Base-by-base conservation (phyloP, 2,113 vertebrate genomes). In the western clawed frog (Xenopus tropicalis) region DNA sequence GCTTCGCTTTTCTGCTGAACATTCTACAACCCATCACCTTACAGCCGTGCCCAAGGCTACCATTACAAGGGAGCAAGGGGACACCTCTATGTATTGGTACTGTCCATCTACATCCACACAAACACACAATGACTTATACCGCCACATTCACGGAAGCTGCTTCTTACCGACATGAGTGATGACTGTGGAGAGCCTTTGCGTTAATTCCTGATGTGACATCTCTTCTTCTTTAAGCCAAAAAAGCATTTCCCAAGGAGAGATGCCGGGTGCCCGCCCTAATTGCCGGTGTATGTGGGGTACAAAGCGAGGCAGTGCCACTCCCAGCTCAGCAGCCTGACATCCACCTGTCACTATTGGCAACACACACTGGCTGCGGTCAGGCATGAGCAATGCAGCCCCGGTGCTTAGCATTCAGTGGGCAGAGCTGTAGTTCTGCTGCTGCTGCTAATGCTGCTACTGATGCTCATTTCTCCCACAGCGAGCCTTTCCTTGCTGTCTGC, bases 141-240 rank as follows among this genome's bases (percentile, higher is more conserved):
- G 10, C 25, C 25, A 7, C 25, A 7, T 9, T 3, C 29, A 37
- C 3, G 14, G 1, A 48, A 48, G 13, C 46, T 48, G 46, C 51
- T 8, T 37, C 92, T 96, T 90, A 98, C 96, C 95, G 70, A 97
- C 90, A 89, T 96, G 94, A 80, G 94, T 94, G 92, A 94, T 94
- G 85, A 96, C 93, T 54, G 93, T 93, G 83, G 92, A 87, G 84
- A 95, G 90, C 79, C 93, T 86, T 84, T 93, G 90, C 78, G 86
- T 92, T 79, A 98, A 91, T 85, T 97, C 95, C 88, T 93, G 92
- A 70, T 92, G 89, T 82, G 93, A 94, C 95, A 97, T 98, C 83
- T 98, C 94, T 82, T 96, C 94, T 84, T 95, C 93, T 86, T 89
- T 88, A 70, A 95, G 86, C 90, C 93, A 94, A 83, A 90, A 90